phyloP scores from a whole-genome alignment of 2,797 vertebrate species.

The Rhinatrema bivittatum region DNA sequence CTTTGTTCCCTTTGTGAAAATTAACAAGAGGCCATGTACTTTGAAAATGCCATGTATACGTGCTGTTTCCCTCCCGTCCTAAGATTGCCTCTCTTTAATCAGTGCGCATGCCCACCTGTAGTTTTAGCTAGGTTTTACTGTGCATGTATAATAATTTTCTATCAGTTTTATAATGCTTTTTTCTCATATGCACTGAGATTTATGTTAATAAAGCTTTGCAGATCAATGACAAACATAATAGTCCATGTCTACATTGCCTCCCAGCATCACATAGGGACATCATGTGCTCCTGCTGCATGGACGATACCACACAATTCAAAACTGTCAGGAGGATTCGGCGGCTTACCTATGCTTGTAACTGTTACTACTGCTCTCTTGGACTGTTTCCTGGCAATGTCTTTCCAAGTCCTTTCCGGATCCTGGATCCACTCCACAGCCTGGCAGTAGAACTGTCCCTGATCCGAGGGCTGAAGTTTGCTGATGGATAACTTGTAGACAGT shows the following conservation, averaged over 20 bases:
- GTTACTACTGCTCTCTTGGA: constrained; percentile 18
- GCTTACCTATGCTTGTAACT: constrained; percentile 53
- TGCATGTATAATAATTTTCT: no score
- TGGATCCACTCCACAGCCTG: constrained; percentile 54
- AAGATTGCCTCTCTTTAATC: no score
- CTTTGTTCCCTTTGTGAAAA: no score
- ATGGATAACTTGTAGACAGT: constrained; percentile 37
- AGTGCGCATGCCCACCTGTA: no score
- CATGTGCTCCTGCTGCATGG: not conserved
- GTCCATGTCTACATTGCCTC: no score
- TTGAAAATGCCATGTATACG: no score
- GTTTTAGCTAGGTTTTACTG: no score
- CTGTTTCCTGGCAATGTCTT: constrained; percentile 52
- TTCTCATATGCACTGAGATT: no score
- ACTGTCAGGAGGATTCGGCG: not conserved
- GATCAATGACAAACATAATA: no score
- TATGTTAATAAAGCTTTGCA: no score
- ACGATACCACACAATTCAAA: not conserved
- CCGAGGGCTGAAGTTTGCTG: not conserved
- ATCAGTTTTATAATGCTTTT: no score
- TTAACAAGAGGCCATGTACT: not conserved
- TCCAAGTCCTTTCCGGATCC: constrained; percentile 52
- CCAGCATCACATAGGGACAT: no score
- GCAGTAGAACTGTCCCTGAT: constrained; percentile 48
- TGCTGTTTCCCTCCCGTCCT: not conserved